A percentile compares a stretch with the other conserved stretches of the same genome.
phyloP scores from a whole-genome alignment of 2,113 vertebrate species.

The Tetraodon nigroviridis region DNA sequence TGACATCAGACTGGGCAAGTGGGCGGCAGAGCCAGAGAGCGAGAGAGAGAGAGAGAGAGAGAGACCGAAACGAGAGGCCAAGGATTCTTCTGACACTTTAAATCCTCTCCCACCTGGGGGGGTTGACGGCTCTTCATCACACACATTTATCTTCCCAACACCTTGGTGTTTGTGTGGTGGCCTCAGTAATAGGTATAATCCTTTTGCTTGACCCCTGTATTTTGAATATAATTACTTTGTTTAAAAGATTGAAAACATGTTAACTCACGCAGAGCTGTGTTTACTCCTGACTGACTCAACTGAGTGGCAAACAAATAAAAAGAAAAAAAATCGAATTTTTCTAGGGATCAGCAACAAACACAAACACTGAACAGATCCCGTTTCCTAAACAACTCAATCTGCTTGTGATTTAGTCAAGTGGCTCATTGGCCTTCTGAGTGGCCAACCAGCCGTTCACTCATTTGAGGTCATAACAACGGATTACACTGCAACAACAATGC shows the following conservation, averaged over 20 bases:
- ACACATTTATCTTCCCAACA: conserved; percentile 36
- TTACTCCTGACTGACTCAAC: conserved; percentile 4
- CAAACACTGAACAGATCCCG: conserved; percentile 18
- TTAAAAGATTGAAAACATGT: conserved; percentile 1
- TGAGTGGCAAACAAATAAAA: not conserved
- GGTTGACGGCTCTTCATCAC: conserved; percentile 14
- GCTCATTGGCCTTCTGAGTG: conserved; percentile 40
- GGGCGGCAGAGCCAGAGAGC: not conserved
- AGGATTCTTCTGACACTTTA: conserved; percentile 39
- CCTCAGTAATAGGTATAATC: conserved; percentile 5
- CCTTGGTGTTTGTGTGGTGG: conserved; percentile 9
- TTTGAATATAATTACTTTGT: conserved; percentile 6
- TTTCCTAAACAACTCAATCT: conserved; percentile 39
- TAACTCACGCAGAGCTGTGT: not conserved
- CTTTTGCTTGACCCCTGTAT: conserved; percentile 2
- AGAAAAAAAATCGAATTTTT: conserved; percentile 1
- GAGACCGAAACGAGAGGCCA: conserved; percentile 43
- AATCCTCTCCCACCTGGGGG: conserved; percentile 46
- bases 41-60: conserved; percentile 17
- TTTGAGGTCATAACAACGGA: conserved; percentile 66
- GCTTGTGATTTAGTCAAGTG: conserved; percentile 59
- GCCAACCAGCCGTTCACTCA: conserved; percentile 33
- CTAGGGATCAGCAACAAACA: conserved; percentile 10
- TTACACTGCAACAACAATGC: conserved; percentile 65
- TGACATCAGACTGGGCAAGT: conserved; percentile 74